phyloP scores from a whole-genome alignment of 2,113 vertebrate genomes.

The Rafetus swinhoei region DNA sequence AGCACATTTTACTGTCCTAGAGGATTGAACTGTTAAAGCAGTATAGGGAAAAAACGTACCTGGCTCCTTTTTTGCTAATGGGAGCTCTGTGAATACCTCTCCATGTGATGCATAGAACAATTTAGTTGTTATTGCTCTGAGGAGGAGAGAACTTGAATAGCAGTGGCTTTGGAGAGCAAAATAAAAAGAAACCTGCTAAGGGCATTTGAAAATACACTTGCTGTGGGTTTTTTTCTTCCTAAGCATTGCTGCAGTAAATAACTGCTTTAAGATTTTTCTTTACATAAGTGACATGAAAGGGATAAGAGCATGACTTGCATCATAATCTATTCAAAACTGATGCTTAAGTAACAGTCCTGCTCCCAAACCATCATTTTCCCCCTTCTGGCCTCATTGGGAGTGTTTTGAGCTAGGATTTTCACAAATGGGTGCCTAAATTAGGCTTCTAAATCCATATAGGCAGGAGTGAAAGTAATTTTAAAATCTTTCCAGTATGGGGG shows the following conservation, averaged over 20 bases:
- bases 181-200: constrained; percentile 68
- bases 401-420: constrained; percentile 10
- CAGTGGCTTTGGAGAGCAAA: constrained; percentile 62
- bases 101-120: constrained; percentile 45
- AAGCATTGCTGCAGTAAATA: constrained; percentile 65
- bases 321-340: constrained; percentile 57
- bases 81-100: constrained; percentile 37
- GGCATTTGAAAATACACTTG: constrained; percentile 63
- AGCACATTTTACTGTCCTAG: constrained; percentile 7
- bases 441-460: constrained; percentile 22
- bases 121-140: constrained; percentile 70
- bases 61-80: constrained; percentile 65
- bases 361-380: background rate
- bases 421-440: constrained; percentile 44
- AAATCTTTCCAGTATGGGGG: too few relatives aligned
- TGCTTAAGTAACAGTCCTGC: background rate
- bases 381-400: background rate
- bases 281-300: constrained; percentile 65
- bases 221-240: constrained; percentile 57
- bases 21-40: constrained; percentile 33
- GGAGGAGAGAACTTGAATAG: constrained; percentile 66
- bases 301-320: constrained; percentile 63
- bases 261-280: constrained; percentile 61
- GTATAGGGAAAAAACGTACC: constrained; percentile 51
- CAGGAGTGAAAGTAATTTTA: too few relatives aligned